Percentiles rank a stretch among this genome's conserved stretches.
Evolutionary conservation across 2,888 invertebrate species (phyloP).

Genomic region (Thereva unica): DNA sequence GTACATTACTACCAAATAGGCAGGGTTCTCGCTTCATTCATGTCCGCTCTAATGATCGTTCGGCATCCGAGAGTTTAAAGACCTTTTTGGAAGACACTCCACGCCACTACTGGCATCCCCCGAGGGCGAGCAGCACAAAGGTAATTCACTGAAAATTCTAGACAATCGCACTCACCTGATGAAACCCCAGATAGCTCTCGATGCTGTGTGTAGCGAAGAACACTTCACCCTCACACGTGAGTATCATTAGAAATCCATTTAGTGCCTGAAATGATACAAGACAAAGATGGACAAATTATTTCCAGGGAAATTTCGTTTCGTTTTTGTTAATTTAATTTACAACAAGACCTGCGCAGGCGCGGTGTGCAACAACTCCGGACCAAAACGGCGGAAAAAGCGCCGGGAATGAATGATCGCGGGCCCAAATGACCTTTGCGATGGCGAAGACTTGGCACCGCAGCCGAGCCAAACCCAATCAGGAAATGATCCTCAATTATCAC

Average conservation of each 20-base stretch:
- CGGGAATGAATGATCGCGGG: constrained; percentile 24
- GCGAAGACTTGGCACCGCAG: constrained; percentile 19
- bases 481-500: constrained; percentile 57
- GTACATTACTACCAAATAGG: too few relatives aligned
- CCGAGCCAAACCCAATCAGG: constrained; percentile 50
- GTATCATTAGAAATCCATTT: constrained; percentile 98
- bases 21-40: constrained; percentile 8
- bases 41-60: neutral
- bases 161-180: constrained; percentile 77
- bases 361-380: constrained; percentile 44
- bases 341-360: constrained; percentile 39
- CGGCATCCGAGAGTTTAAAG: neutral
- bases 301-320: constrained; percentile 23
- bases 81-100: neutral
- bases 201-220: constrained; percentile 99
- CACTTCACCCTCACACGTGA: constrained; percentile 98
- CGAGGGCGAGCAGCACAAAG: neutral
- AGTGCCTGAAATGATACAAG: constrained; percentile 75
- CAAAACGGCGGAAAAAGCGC: constrained; percentile 40
- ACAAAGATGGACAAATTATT: constrained; percentile 47
- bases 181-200: constrained; percentile 99
- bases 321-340: constrained; percentile 36
- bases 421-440: constrained; percentile 15
- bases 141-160: too few relatives aligned
- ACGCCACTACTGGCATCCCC: neutral